Evolutionary conservation across 2,888 invertebrate species (phyloP), one percentile per base, ranked within the genome.

Genomic region (Dysmachus trigonus): DNA sequence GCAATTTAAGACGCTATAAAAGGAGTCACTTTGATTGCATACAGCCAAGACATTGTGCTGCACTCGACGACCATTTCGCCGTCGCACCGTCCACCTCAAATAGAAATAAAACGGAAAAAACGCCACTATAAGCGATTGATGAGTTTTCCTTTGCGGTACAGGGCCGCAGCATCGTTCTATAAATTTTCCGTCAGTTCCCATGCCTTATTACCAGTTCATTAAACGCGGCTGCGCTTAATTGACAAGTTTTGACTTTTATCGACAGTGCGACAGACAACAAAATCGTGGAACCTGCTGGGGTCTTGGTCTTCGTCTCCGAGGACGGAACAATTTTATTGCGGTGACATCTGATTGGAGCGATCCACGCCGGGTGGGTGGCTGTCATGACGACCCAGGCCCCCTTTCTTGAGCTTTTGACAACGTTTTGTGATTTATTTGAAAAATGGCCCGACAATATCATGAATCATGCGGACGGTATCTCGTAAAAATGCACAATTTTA

Each of bases 1-100:
- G 86, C 82, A 85, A 86, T 87, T 87, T 87, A 86, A 87, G 82
- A 83, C 82, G 86, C 87, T 87, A 83, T 87, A 87, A 85, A 87
- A 86, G 87, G 87, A 82, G 76, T 83, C 76, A 62, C 35, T 85
- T 76, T 85, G 85, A 85, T 76, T 76, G 76, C 62, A 81, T 62
- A 81, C 53, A 81, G 53, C 81, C 53, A 51, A 53, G 62, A 71
- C 82, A 82, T 71, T 71, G 62, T 82, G 35, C 82, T 41, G 72
- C 30, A 13, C 83, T 30, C 47, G 53, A 27, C 72, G 83, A 27
- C 83, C 72, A 83, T 83, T 83, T 72, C 72, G 72, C n/a, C 72
- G 71, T 72, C 51, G 53, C 51, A 27, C 83, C 51, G 53, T 81
- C 35, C 81, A 81, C 51, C 81, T 81, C n/a, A 81, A 81, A 81